Percentiles rank a stretch among this genome's conserved stretches.
Conservation (phyloP, 35 echinoderm and acorn worm species). For the Hemicentrotus pulcherrimus region DNA sequence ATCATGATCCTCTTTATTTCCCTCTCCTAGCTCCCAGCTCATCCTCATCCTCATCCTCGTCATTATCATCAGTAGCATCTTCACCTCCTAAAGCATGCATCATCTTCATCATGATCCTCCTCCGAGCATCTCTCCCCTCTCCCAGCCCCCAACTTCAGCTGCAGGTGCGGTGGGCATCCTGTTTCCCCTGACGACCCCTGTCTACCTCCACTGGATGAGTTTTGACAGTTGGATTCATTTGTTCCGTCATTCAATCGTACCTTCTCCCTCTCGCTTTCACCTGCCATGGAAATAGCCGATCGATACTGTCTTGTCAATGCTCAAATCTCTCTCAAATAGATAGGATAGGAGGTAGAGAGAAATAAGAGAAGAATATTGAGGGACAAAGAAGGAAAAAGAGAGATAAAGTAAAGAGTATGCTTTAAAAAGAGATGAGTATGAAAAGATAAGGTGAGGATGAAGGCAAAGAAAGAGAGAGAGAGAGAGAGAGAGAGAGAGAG, state of each 20-base stretch:
- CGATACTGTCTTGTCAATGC: conserved; percentile 28
- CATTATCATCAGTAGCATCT: neutral
- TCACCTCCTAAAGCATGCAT: neutral
- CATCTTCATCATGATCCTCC: conserved; percentile 3
- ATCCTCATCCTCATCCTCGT: neutral
- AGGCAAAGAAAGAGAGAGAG: neutral
- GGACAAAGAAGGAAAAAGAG: neutral
- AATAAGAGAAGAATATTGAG: neutral
- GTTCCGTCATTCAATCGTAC: conserved; percentile 45
- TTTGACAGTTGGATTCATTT: conserved; percentile 58
- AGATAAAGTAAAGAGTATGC: neutral
- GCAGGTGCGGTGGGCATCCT: conserved; percentile 44
- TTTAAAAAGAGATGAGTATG: neutral
- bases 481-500: neutral
- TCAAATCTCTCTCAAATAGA: neutral
- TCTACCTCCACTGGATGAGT: conserved; percentile 38
- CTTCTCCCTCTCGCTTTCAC: conserved; percentile 40
- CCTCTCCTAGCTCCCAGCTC: neutral
- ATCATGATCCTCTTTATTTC: too few species aligned
- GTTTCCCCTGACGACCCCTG: conserved; percentile 11
- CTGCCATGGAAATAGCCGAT: conserved; percentile 45
- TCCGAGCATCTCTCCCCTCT: conserved; percentile 11
- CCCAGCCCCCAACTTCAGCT: conserved; percentile 14
- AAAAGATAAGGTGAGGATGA: neutral
- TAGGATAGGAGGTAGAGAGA: neutral